Evolutionary conservation across 2,113 vertebrate species (phyloP).

Genomic region (Corythoichthys haematopterus): DNA sequence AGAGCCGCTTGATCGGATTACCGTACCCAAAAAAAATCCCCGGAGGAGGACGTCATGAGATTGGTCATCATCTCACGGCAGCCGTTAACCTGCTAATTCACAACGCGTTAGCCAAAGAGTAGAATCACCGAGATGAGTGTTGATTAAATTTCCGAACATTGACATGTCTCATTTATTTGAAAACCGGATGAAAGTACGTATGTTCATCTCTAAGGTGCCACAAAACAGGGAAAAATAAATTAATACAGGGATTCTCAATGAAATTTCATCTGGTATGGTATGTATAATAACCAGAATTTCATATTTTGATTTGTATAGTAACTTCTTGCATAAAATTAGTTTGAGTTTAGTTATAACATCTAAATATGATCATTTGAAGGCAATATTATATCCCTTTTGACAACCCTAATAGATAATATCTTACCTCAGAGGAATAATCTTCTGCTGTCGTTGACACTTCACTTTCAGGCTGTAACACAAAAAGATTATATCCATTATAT

Average conservation of each 20-base stretch:
- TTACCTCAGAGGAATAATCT: conserved; percentile 96
- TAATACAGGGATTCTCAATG: neutral
- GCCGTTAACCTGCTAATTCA: conserved; percentile 86
- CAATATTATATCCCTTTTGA: neutral
- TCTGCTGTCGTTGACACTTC: conserved; percentile 90
- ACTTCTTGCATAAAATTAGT: too few relatives aligned
- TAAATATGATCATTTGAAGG: neutral
- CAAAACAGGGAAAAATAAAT: neutral
- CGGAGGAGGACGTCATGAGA: conserved; percentile 68
- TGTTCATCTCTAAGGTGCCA: neutral
- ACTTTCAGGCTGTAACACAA: conserved; percentile 79
- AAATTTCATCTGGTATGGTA: neutral
- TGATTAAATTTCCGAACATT: neutral
- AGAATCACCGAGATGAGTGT: neutral
- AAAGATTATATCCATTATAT: neutral
- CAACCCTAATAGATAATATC: conserved; percentile 15
- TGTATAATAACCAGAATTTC: too few relatives aligned
- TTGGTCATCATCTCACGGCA: conserved; percentile 75
- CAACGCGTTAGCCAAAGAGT: conserved; percentile 44
- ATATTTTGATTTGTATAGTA: too few relatives aligned
- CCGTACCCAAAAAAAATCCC: conserved; percentile 83
- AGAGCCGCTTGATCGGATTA: conserved; percentile 59
- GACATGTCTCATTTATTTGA: neutral
- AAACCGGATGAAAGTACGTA: neutral
- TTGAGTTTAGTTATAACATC: neutral